These are phyloP conservation scores for Megaustenia siamemsis DNA, from an alignment of 2,888 invertebrate species.

Conservation along the genomic window DNA sequence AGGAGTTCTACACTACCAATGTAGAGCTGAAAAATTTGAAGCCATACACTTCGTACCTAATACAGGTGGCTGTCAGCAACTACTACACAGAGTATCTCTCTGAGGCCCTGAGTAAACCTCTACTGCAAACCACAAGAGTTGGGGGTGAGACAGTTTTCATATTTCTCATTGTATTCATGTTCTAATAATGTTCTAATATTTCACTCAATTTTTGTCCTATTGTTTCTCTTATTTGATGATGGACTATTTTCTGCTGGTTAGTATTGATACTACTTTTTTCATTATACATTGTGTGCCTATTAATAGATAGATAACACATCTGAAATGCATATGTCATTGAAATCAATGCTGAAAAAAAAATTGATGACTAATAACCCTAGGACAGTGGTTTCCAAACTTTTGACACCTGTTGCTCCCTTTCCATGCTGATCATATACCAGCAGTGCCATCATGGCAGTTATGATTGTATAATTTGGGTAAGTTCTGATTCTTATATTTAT, in stretches of 20 bases:
- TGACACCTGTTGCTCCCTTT: no score
- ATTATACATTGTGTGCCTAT: no score
- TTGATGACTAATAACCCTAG: no score
- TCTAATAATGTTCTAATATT: background rate
- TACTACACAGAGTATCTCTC: constrained; percentile 85
- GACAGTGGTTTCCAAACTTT: no score
- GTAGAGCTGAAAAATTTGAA: constrained; percentile 84
- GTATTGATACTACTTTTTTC: background rate
- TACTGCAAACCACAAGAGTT: constrained; percentile 87
- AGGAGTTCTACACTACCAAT: constrained; percentile 83
- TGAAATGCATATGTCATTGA: no score
- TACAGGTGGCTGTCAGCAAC: constrained; percentile 87
- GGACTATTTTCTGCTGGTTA: background rate
- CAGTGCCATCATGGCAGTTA: no score
- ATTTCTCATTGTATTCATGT: background rate
- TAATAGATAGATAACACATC: no score
- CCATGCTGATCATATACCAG: no score
- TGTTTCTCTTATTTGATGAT: background rate
- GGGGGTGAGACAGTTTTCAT: constrained; percentile 83
- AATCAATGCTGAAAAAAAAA: no score
- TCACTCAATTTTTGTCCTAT: background rate
- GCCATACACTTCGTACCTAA: constrained; percentile 89
- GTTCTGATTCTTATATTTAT: no score
- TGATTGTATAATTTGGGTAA: no score
- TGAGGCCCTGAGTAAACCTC: constrained; percentile 82